Conservation (phyloP, 2,888 invertebrate species). For the Mellilla xanthometata region DNA sequence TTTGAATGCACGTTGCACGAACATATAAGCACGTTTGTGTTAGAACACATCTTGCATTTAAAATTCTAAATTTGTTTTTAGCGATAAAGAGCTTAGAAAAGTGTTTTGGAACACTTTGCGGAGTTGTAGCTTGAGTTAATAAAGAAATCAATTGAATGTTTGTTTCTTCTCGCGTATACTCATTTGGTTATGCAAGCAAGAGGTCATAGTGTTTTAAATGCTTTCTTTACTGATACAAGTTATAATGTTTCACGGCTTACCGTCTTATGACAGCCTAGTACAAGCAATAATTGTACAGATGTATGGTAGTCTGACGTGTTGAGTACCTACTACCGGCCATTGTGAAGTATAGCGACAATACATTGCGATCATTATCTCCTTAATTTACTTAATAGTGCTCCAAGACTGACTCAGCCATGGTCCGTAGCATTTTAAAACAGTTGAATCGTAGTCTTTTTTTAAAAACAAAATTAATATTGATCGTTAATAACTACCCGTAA, state of each 20-base stretch:
- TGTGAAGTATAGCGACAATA: constrained; percentile 40
- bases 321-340: constrained; percentile 32
- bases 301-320: background rate
- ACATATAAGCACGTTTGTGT: too few relatives aligned
- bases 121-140: too few relatives aligned
- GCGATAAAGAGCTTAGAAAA: too few relatives aligned
- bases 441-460: background rate
- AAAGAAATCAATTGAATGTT: too few relatives aligned
- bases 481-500: constrained; percentile 15
- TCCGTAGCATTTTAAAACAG: constrained; percentile 4
- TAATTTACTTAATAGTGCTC: constrained; percentile 43
- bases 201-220: too few relatives aligned
- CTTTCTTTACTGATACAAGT: too few relatives aligned
- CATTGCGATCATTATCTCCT: constrained; percentile 40
- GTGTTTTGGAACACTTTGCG: too few relatives aligned
- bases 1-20: too few relatives aligned
- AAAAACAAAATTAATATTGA: constrained; percentile 25
- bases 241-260: background rate
- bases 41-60: too few relatives aligned
- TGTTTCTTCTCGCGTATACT: too few relatives aligned
- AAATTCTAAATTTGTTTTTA: too few relatives aligned
- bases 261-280: background rate
- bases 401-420: constrained; percentile 14
- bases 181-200: too few relatives aligned
- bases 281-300: background rate